Conservation (phyloP, 2,888 invertebrate species). For the Tipula lateralis region DNA sequence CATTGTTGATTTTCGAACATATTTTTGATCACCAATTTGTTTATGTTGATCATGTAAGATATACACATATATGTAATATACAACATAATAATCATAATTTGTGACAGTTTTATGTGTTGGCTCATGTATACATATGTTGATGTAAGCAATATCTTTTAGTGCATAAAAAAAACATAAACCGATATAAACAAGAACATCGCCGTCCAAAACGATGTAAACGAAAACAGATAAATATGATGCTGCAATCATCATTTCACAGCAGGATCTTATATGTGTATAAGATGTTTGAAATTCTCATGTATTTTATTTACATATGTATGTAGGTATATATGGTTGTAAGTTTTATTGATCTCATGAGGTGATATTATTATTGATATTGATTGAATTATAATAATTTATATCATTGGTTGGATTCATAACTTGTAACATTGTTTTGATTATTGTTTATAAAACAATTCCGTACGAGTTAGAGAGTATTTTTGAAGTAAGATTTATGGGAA, state of each 20-base stretch:
- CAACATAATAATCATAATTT: conserved; percentile 14
- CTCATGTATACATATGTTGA: background rate
- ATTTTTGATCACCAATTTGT: background rate
- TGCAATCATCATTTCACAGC: background rate
- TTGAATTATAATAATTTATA: background rate
- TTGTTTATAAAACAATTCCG: too few species aligned
- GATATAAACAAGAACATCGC: background rate
- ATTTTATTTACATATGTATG: background rate
- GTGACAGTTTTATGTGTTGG: background rate
- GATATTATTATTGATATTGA: conserved; percentile 15
- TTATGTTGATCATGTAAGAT: too few species aligned
- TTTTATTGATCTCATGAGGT: background rate
- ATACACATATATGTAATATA: background rate
- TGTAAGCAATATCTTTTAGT: background rate
- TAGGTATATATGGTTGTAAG: background rate
- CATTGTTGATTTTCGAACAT: background rate
- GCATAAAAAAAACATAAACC: background rate
- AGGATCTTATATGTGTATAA: background rate
- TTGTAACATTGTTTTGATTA: too few species aligned
- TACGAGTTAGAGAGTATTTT: too few species aligned
- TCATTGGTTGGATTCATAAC: background rate
- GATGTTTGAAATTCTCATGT: background rate
- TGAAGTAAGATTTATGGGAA: too few species aligned
- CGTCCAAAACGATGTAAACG: background rate
- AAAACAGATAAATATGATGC: background rate